These are phyloP conservation scores for Hephaestus fuliginosus DNA, from an alignment of 2,797 vertebrate genomes.

Conservation along the genomic window DNA sequence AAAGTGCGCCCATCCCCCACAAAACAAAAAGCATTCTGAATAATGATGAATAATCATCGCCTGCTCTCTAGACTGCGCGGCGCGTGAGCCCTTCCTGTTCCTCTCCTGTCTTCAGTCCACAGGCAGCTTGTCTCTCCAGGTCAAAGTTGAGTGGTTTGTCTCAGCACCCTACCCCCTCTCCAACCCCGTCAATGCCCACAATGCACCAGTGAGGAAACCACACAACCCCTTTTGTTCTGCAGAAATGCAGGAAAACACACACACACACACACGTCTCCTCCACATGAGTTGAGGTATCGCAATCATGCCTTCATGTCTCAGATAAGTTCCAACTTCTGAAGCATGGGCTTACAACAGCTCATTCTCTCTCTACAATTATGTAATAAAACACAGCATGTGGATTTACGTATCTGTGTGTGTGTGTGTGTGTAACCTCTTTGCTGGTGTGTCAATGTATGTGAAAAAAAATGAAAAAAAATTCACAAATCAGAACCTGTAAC, in stretches of 20 bases:
- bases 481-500: constrained; percentile 67
- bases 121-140: constrained; percentile 76
- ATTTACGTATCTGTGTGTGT: constrained; percentile 19
- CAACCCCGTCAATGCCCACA: constrained; percentile 70
- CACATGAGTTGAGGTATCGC: constrained; percentile 42
- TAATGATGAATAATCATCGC: constrained; percentile 66
- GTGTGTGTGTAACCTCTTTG: neutral
- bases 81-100: constrained; percentile 68
- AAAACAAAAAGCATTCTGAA: constrained; percentile 44
- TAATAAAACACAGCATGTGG: constrained; percentile 50
- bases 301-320: constrained; percentile 22
- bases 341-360: constrained; percentile 25
- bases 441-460: constrained; percentile 7
- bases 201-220: constrained; percentile 78
- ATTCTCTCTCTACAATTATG: constrained; percentile 30
- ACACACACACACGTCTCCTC: constrained; percentile 25
- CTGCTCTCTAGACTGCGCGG: constrained; percentile 25
- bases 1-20: constrained; percentile 44
- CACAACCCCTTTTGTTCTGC: constrained; percentile 77
- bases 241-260: constrained; percentile 72
- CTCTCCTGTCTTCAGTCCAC: constrained; percentile 66
- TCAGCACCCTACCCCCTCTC: constrained; percentile 61
- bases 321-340: constrained; percentile 19
- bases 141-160: constrained; percentile 83
- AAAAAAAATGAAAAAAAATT: constrained; percentile 27